A percentile compares a stretch with the other conserved stretches of the same genome.
Evolutionary conservation across 2,113 vertebrate genomes (phyloP).

Genomic region (Cryptotis parvus): DNA sequence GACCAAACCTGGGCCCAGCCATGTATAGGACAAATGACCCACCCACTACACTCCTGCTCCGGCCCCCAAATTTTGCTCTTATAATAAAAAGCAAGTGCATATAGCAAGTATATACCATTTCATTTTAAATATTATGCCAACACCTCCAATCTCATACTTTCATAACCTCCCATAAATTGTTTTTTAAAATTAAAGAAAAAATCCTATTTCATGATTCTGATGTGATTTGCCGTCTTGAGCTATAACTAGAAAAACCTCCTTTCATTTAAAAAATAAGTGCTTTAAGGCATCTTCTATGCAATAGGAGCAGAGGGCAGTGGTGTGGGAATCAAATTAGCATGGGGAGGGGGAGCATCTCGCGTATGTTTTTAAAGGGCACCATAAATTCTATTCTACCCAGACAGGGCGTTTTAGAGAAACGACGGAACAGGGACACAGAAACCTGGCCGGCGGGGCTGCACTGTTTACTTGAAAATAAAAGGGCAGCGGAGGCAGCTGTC

Average conservation of each 20-base stretch:
- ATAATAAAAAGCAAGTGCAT: slow-evolving; percentile 54
- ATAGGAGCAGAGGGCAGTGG: not conserved
- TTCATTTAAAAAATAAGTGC: not conserved
- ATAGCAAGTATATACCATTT: not conserved
- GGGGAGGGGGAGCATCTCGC: not conserved
- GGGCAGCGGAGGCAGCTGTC: not conserved
- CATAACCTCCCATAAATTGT: not conserved
- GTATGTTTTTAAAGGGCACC: not conserved
- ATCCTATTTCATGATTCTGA: not conserved
- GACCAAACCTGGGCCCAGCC: too few species aligned
- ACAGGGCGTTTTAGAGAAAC: not conserved
- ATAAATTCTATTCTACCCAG: not conserved
- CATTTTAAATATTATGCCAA: slow-evolving; percentile 53
- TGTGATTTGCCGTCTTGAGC: slow-evolving; percentile 4
- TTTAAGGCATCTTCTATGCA: not conserved
- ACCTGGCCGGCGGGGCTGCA: not conserved
- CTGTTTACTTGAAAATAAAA: slow-evolving; percentile 1
- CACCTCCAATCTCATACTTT: not conserved
- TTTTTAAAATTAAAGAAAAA: not conserved
- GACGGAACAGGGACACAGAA: too few species aligned
- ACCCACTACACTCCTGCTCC: too few species aligned
- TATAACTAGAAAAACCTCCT: not conserved
- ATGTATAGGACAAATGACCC: too few species aligned
- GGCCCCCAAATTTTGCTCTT: not conserved
- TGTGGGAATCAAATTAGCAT: not conserved